Base-by-base conservation (phyloP, 1,140 invertebrate genomes). In the Drosophila subpulchrella region DNA sequence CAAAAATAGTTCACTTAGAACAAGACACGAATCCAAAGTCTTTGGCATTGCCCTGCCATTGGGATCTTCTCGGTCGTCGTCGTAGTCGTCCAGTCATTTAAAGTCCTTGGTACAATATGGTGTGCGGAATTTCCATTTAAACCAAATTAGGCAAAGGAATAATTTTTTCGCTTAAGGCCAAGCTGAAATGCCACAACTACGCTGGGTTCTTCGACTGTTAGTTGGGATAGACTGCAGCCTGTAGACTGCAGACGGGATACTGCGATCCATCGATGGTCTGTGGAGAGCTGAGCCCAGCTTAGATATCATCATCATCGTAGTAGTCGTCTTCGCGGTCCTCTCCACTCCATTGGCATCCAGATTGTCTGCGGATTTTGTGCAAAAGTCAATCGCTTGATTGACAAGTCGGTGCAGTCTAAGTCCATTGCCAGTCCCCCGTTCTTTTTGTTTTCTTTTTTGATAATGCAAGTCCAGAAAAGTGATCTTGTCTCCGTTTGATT, bases 101-200 rank as follows among this genome's bases (percentile, higher is more conserved):
- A 85, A 88, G 82, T 88, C 79, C 83, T 78, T 80, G 54, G 79
- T 88, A 86, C 83, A 88, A 88, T 86, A 86, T 86, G 82, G 82
- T 86, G 82, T 86, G 82, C 79, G 82, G 82, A 86, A 86, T 86
- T 86, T 86, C 82, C 82, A 86, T 88, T 86, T 88, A 88, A 86
- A 75, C 82, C 82, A 86, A 86, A 86, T 86, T 86, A 88, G 82
- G 82, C 78, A 88, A 76, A 88, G 82, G 82, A 85, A 85, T 88
- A 85, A 72, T 78, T 83, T 82, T 88, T 75, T 81, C 47, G 75
- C 75, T 61, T 72, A 67, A 73, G 71, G 75, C 75, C 81, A 85
- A 78, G 42, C 54, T 48, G 54, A 73, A 56, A 47, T 46, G 66
- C 63, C 65, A 68, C 38, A 68, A 54, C 60, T 68, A 68, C 65